Evolutionary conservation across 2,888 invertebrate species (phyloP).

Genomic region (Drosophila vallismaia): DNA sequence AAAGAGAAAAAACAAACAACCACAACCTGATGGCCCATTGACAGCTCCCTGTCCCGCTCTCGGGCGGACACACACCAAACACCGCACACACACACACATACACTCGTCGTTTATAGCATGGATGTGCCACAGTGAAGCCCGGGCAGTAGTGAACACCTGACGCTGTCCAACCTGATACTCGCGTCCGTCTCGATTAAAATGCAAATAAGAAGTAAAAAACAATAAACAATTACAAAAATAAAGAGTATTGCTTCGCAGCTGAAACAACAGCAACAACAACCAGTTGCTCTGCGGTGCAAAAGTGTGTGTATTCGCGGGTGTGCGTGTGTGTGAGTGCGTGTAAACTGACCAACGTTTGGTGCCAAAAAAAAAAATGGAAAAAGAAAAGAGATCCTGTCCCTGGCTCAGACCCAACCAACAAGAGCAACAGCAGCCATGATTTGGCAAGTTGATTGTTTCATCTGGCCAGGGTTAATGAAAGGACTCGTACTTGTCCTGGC

Average conservation of each 20-base stretch:
- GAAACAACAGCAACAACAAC: constrained; percentile 57
- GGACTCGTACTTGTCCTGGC: constrained; percentile 58
- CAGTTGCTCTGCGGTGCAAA: constrained; percentile 50
- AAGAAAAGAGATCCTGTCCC: constrained; percentile 42
- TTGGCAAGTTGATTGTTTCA: constrained; percentile 55
- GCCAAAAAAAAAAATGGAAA: constrained; percentile 52
- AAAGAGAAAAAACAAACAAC: constrained; percentile 9
- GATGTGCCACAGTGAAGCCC: constrained; percentile 52
- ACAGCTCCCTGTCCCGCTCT: constrained; percentile 48
- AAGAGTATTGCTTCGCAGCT: constrained; percentile 52
- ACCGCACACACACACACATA: constrained; percentile 30
- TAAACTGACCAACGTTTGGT: constrained; percentile 68
- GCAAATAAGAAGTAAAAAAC: constrained; percentile 57
- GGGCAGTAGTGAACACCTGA: constrained; percentile 50
- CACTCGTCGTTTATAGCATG: constrained; percentile 20
- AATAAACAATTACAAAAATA: constrained; percentile 49
- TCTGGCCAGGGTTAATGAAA: constrained; percentile 63
- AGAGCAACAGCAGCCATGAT: constrained; percentile 19
- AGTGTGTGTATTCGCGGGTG: constrained; percentile 31
- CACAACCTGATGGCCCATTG: constrained; percentile 61
- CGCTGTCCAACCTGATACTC: constrained; percentile 45
- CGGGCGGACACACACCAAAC: constrained; percentile 15
- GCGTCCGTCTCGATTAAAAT: constrained; percentile 84
- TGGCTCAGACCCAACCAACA: constrained; percentile 41
- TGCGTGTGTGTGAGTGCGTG: constrained; percentile 42